phyloP scores from a whole-genome alignment of 2,888 invertebrate genomes.

The Trissoscelio sp. region DNA sequence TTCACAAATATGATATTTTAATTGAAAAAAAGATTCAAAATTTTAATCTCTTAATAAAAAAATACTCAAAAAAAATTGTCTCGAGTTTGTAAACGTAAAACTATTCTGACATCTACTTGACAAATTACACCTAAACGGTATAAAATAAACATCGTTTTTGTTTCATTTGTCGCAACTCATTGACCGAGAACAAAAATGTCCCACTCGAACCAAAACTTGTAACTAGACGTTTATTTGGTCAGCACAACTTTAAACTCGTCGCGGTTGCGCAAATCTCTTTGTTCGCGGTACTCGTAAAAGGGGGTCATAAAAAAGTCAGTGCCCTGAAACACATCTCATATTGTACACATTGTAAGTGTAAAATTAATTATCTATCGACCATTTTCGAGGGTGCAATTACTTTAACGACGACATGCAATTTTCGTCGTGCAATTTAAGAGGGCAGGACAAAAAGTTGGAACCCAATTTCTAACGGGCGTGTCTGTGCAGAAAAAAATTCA shows the following conservation, averaged over 20 bases:
- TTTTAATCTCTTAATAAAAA: too few species aligned
- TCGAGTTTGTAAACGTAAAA: too few species aligned
- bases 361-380: constrained; percentile 38
- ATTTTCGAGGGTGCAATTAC: constrained; percentile 27
- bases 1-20: too few species aligned
- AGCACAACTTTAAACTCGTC: constrained; percentile 19
- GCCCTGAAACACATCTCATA: constrained; percentile 25
- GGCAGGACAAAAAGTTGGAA: not conserved
- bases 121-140: not conserved
- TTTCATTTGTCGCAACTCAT: not conserved
- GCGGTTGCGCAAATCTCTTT: constrained; percentile 51
- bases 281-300: constrained; percentile 47
- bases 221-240: constrained; percentile 23
- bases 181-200: constrained; percentile 3
- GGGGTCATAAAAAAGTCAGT: constrained; percentile 36
- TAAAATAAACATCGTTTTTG: not conserved
- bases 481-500: too few species aligned
- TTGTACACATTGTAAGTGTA: constrained; percentile 31
- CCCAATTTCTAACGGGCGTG: too few species aligned
- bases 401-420: constrained; percentile 34
- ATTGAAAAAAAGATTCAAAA: too few species aligned
- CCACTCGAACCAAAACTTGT: constrained; percentile 14
- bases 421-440: not conserved
- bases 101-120: too few species aligned
- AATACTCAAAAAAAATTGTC: too few species aligned